A percentile compares a stretch with the other conserved stretches of the same genome.
Evolutionary conservation across 1,140 invertebrate genomes (phyloP).

Genomic region (Drosophila busckii): DNA sequence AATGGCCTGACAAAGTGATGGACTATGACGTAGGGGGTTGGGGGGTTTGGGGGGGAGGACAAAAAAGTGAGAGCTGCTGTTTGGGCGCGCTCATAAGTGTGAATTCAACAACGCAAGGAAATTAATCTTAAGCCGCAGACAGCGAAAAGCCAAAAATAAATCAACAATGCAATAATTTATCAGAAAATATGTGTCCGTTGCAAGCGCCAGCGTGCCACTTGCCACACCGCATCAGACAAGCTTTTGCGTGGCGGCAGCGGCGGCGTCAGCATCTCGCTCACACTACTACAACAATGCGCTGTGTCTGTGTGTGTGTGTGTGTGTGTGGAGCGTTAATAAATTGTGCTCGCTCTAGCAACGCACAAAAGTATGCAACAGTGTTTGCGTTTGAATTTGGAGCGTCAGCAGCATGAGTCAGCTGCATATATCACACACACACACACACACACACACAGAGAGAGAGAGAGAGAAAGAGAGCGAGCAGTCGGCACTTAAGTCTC

Average conservation of each 20-base stretch:
- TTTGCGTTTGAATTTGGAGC: conserved; percentile 75
- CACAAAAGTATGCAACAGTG: conserved; percentile 70
- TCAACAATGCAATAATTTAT: conserved; percentile 78
- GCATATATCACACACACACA: conserved; percentile 60
- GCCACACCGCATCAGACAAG: background rate
- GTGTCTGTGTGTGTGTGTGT: too few relatives aligned
- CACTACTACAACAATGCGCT: background rate
- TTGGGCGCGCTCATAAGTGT: conserved; percentile 65
- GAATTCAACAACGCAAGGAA: conserved; percentile 76
- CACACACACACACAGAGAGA: background rate
- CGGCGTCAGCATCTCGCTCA: background rate
- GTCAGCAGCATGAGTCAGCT: conserved; percentile 75
- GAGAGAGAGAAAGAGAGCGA: conserved; percentile 6
- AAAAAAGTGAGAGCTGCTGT: background rate
- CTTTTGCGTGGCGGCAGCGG: too few relatives aligned
- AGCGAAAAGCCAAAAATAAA: conserved; percentile 77
- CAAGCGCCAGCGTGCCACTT: conserved; percentile 29
- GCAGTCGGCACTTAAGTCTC: conserved; percentile 64
- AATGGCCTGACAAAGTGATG: conserved; percentile 3
- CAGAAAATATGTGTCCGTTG: conserved; percentile 76
- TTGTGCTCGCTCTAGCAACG: too few relatives aligned
- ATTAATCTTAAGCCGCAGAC: conserved; percentile 77
- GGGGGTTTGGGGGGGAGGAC: background rate
- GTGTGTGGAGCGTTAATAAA: too few relatives aligned
- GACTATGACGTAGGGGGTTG: background rate